Evolutionary conservation across 2,113 vertebrate species (phyloP), one percentile per base, ranked within the genome.

Genomic region (Phyllostomus discolor): DNA sequence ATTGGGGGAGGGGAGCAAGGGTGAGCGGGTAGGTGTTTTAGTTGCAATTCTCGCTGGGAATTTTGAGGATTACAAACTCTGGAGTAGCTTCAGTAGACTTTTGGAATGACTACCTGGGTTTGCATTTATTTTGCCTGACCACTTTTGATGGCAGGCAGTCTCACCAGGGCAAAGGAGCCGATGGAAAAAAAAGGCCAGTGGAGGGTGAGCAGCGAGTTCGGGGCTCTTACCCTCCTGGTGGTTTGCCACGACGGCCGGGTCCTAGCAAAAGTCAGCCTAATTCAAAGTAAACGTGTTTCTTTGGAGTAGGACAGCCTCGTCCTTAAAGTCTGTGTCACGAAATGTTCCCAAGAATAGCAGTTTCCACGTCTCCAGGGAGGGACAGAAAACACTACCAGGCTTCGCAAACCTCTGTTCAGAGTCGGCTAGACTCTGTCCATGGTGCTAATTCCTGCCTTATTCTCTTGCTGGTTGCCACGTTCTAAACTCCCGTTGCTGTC

Each of bases 361-460:
- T 95, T 89, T 87, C 64, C 38, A 4, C 26, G 4, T 93, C 24
- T 95, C 28, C 31, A 35, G 62, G 17, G 28, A 95, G 41, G 15
- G 52, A 54, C 62, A 52, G 78, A 80, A 96, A 95, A 76, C n/a
- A 31, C 35, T 11, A 7, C 0, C 6, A 24, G 28, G 62, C 82
- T 92, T 69, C 28, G 17, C 28, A 90, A 92, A 73, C 28, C 75
- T 94, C 54, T 31, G 82, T 52, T 59, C 24, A 3, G 31, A 35
- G 22, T 43, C 43, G 41, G 84, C n/a, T 66, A 1, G 62, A 87
- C 96, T 96, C 98, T 98, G 97, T 98, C 98, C 98, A 98, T 98
- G 98, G 98, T 98, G 83, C 98, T 98, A 97, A 91, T 54, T 69
- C 62, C 20, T 96, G 50, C 79, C 57, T 67, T 5, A 35, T 20